Conservation (phyloP, 2,113 vertebrate genomes). For the Apus apus region DNA sequence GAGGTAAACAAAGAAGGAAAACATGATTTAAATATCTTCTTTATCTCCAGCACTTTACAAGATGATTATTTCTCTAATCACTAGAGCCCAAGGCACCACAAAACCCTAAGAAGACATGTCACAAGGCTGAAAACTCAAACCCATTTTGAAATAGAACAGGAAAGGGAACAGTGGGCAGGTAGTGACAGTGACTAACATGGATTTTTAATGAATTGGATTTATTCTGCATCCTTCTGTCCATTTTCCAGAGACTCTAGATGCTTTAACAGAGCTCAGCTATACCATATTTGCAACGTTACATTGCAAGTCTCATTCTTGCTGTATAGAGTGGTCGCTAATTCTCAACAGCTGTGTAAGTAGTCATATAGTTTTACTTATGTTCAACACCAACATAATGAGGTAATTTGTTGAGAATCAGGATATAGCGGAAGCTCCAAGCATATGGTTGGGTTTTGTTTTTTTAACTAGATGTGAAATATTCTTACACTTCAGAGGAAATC, state of each 20-base stretch:
- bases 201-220: neutral
- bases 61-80: slow-evolving; percentile 28
- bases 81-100: neutral
- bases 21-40: slow-evolving; percentile 7
- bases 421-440: neutral
- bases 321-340: fast-evolving
- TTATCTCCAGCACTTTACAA: slow-evolving; percentile 19
- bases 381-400: slow-evolving; percentile 7
- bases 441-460: neutral
- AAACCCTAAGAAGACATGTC: neutral
- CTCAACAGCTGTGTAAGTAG: neutral
- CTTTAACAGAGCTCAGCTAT: neutral
- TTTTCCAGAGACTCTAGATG: neutral
- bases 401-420: neutral
- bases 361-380: neutral
- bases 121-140: neutral
- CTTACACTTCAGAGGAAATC: neutral
- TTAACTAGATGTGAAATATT: slow-evolving; percentile 4
- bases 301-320: neutral
- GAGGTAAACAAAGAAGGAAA: slow-evolving; percentile 38
- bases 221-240: neutral
- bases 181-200: neutral
- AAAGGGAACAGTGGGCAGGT: neutral
- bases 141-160: neutral
- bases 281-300: fast-evolving